Evolutionary conservation across 1,140 invertebrate genomes (phyloP).

Genomic region (Antheraea mylitta): DNA sequence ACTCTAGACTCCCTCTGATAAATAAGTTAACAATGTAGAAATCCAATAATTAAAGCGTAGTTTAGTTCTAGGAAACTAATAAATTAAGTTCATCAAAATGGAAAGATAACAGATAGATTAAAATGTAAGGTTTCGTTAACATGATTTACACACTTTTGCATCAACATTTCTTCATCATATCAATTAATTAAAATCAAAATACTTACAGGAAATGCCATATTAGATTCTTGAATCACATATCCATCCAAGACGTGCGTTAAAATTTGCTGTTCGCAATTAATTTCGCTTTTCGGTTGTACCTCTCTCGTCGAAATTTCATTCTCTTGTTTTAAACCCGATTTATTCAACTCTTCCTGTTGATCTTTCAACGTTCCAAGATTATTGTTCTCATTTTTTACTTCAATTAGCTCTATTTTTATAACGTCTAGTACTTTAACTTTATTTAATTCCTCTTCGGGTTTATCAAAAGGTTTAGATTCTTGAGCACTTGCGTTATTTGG

Average conservation of each 20-base stretch:
- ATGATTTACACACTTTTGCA: no score
- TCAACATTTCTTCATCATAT: no score
- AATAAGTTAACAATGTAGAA: no score
- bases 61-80: no score
- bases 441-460: constrained; percentile 11
- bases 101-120: no score
- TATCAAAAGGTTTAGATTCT: neutral
- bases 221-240: constrained; percentile 69
- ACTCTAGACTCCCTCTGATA: no score
- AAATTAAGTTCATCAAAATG: no score
- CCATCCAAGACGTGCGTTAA: constrained; percentile 67
- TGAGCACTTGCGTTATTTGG: constrained; percentile 8
- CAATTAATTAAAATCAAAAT: neutral
- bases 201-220: constrained; percentile 68
- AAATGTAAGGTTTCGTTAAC: no score
- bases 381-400: neutral
- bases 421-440: neutral
- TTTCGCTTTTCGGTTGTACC: constrained; percentile 10
- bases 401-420: constrained; percentile 7
- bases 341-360: neutral
- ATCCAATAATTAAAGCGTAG: no score
- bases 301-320: constrained; percentile 11
- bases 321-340: neutral
- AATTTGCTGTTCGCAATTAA: constrained; percentile 6
- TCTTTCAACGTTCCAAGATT: neutral